Evolutionary conservation across 2,797 vertebrate genomes (phyloP), one percentile per base, ranked within the genome.

Genomic region (Esox masquinongy): DNA sequence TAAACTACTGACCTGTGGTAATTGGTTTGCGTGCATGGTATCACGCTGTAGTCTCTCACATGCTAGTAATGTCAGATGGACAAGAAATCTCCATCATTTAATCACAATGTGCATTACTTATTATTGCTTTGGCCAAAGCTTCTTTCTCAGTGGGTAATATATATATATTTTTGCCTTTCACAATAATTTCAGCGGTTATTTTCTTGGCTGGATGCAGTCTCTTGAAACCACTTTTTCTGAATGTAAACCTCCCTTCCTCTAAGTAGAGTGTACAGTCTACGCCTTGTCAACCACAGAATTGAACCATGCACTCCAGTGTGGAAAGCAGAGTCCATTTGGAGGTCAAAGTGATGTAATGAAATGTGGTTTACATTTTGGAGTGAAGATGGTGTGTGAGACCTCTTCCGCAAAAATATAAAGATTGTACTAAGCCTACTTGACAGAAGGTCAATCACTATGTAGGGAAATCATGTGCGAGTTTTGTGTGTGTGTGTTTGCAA

Each of bases 291-390:
- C 34, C 63, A 68, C 16, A 68, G 14, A 19, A 53, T 34, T 74
- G 49, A n/a, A 63, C 12, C 73, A 39, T 43, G 56, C 5, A 43
- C n/a, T 39, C 15, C n/a, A 70, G 77, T 70, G 70, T 68, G 72
- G 73, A 83, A 83, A 87, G 80, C 49, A 50, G 34, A 75, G 26
- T 74, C 50, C 64, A 59, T 80, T 85, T 75, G 72, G 77, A n/a
- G 17, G 73, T 36, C 72, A 61, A 16, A 7, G 61, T 79, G 79
- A 64, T 80, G 74, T 84, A 76, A 79, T 86, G 73, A 83, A 83
- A 85, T 82, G 68, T 75, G 76, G 63, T 75, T 70, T 12, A 68
- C 81, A 83, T 88, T 82, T 80, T 88, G 74, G 22, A 76, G n/a
- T 14, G 22, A 86, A 84, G 77, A 81, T 80, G 75, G 85, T 73